phyloP scores from a whole-genome alignment of 2,113 vertebrate species.

The Callithrix jacchus region DNA sequence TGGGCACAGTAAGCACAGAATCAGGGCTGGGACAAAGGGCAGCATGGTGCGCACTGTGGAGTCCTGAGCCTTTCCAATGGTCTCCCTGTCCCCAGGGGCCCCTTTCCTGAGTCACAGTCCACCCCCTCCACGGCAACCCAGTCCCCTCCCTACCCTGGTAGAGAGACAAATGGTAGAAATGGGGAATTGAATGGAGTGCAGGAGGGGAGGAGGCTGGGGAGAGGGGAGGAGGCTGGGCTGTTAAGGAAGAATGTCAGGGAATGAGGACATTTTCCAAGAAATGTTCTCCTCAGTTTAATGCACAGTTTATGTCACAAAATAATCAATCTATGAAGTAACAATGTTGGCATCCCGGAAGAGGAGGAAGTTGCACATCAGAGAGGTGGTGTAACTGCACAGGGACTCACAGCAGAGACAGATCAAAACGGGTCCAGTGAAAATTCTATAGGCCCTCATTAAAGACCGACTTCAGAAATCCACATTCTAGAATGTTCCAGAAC shows the following conservation, averaged over 20 bases:
- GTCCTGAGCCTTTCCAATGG: neutral
- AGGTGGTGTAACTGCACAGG: neutral
- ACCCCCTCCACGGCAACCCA: neutral
- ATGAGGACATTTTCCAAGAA: neutral
- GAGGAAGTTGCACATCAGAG: neutral
- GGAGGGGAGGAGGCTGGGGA: accelerated
- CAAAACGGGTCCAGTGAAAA: neutral
- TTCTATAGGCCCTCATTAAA: neutral
- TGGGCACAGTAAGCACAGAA: neutral
- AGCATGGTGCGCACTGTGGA: neutral
- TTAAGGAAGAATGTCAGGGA: neutral
- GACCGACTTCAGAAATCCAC: neutral
- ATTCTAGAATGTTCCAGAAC: slow-evolving; percentile 1
- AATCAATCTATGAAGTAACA: neutral
- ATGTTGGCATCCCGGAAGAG: neutral
- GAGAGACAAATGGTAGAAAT: neutral
- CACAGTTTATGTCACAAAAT: neutral
- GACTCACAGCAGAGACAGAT: neutral
- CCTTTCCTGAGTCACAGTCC: neutral
- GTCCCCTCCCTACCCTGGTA: neutral
- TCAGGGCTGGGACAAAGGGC: neutral
- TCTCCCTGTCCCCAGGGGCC: neutral
- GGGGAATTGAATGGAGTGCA: neutral
- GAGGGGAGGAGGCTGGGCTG: neutral
- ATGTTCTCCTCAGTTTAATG: neutral